Evolutionary conservation across 2,113 vertebrate species (phyloP).

Genomic region (Zosterops borbonicus): DNA sequence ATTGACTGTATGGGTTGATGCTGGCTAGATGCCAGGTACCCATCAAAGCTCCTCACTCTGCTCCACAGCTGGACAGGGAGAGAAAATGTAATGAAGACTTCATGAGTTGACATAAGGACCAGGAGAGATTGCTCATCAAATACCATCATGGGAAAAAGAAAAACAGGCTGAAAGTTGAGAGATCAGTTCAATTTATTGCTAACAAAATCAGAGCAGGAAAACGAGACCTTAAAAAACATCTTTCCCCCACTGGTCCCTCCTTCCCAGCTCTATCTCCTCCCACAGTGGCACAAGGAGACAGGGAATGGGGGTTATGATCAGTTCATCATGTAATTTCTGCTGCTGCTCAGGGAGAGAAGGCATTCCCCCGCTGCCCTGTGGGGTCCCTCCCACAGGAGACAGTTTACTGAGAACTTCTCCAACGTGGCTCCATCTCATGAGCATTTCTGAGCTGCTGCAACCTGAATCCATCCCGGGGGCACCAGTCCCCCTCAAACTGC

Average conservation of each 20-base stretch:
- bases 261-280: background rate
- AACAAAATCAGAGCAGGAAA: background rate
- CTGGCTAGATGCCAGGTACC: background rate
- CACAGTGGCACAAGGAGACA: background rate
- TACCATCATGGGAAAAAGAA: background rate
- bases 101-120: background rate
- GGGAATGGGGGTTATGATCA: no score
- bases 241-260: background rate
- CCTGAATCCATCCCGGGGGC: background rate
- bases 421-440: accelerated
- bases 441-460: background rate
- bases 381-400: background rate
- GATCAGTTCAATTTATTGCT: background rate
- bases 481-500: background rate
- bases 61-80: background rate
- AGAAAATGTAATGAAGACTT: background rate
- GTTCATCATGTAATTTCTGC: background rate
- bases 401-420: background rate
- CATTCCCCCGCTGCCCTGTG: background rate
- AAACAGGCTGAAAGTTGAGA: background rate
- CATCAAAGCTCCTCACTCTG: background rate
- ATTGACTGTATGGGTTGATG: background rate
- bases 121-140: background rate
- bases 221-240: background rate
- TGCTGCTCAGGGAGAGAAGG: background rate